These are phyloP conservation scores for Spinus pinus DNA, from an alignment of 2,797 vertebrate species.

Conservation along the genomic window DNA sequence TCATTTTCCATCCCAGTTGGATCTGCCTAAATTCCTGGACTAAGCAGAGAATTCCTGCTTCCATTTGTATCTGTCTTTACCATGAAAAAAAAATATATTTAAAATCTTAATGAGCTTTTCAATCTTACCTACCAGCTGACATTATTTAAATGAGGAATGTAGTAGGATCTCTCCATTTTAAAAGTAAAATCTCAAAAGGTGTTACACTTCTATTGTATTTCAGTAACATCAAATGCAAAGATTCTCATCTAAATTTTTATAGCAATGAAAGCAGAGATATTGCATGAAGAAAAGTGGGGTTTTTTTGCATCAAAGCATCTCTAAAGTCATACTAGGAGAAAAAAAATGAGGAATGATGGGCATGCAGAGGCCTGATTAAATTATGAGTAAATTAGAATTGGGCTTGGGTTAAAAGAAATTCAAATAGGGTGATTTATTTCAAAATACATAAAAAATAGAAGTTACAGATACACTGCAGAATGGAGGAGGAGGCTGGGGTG, in stretches of 20 bases:
- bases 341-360: not conserved
- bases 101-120: not conserved
- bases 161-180: not conserved
- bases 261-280: not conserved
- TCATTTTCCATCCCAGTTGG: not conserved
- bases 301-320: not conserved
- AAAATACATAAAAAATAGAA: not conserved
- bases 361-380: not conserved
- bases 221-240: not conserved
- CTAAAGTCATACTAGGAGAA: not conserved
- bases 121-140: not conserved
- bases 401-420: not conserved
- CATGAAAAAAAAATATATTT: not conserved
- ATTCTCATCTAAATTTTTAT: not conserved
- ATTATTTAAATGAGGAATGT: not conserved
- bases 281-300: not conserved
- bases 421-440: rapidly evolving
- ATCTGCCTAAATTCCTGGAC: not conserved
- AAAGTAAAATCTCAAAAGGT: not conserved
- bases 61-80: not conserved
- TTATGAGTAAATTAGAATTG: not conserved
- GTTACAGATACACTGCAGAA: rapidly evolving
- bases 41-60: not conserved
- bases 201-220: not conserved
- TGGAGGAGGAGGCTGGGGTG: not conserved